A percentile compares a stretch with the other conserved stretches of the same genome.
Conservation (phyloP, 2,113 vertebrate genomes). For the Jacana jacana region DNA sequence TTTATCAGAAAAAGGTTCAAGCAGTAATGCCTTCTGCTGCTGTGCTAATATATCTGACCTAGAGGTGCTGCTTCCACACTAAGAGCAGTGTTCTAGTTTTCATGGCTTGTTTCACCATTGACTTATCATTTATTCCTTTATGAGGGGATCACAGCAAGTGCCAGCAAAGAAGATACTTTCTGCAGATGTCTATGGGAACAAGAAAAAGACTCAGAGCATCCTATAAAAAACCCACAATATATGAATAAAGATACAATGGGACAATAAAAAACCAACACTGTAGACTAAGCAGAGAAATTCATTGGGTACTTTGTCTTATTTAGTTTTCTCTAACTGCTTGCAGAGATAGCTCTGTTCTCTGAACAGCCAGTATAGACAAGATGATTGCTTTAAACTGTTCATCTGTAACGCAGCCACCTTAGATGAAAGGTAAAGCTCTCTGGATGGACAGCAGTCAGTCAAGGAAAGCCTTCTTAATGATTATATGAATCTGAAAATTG, state of each 20-base stretch:
- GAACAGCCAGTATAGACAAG: background rate
- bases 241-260: background rate
- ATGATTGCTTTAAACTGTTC: background rate
- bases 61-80: background rate
- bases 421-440: background rate
- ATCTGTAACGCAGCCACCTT: background rate
- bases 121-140: background rate
- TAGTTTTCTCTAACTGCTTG: background rate
- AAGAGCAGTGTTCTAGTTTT: background rate
- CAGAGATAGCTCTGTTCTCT: background rate
- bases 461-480: background rate
- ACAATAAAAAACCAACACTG: background rate
- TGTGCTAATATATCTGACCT: background rate
- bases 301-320: background rate
- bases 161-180: background rate
- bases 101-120: background rate
- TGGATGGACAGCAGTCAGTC: background rate
- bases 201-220: background rate
- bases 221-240: background rate
- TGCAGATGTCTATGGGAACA: background rate
- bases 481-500: background rate
- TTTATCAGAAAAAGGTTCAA: background rate
- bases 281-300: background rate
- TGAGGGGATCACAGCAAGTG: background rate
- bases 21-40: background rate